Percentiles rank a stretch among this genome's conserved stretches.
These are phyloP conservation scores for Sinosuthora webbiana DNA, from an alignment of 2,113 vertebrate species.

Conservation along the genomic window DNA sequence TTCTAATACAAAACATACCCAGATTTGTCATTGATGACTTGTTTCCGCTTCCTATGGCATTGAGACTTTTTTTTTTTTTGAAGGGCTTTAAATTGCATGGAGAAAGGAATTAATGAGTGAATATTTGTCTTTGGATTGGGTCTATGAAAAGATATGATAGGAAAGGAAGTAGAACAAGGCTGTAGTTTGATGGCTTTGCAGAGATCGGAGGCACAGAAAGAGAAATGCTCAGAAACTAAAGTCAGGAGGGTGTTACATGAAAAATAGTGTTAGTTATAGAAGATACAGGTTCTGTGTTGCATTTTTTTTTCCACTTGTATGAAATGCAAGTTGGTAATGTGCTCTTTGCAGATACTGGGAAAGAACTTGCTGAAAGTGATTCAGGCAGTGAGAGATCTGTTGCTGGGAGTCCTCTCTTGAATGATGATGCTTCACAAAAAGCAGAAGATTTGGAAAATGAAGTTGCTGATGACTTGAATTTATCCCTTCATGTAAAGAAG, in stretches of 20 bases:
- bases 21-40: background rate
- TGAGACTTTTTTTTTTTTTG: background rate
- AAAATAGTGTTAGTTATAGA: background rate
- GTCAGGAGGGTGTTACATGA: background rate
- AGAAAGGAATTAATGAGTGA: background rate
- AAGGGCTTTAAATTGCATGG: background rate
- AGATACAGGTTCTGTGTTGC: background rate
- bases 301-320: background rate
- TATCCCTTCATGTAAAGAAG: conserved; percentile 75
- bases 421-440: background rate
- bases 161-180: background rate
- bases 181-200: background rate
- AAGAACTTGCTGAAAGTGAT: conserved; percentile 46
- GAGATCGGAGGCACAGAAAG: background rate
- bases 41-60: background rate
- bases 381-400: conserved; percentile 51
- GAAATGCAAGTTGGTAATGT: background rate
- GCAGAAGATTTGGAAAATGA: background rate
- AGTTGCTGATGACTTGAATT: conserved; percentile 71
- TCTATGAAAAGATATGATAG: background rate
- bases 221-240: background rate
- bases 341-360: conserved; percentile 43
- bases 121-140: background rate
- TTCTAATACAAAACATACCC: background rate
- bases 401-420: background rate